Conservation (phyloP, 2,113 vertebrate species). For the Rutilus rutilus region DNA sequence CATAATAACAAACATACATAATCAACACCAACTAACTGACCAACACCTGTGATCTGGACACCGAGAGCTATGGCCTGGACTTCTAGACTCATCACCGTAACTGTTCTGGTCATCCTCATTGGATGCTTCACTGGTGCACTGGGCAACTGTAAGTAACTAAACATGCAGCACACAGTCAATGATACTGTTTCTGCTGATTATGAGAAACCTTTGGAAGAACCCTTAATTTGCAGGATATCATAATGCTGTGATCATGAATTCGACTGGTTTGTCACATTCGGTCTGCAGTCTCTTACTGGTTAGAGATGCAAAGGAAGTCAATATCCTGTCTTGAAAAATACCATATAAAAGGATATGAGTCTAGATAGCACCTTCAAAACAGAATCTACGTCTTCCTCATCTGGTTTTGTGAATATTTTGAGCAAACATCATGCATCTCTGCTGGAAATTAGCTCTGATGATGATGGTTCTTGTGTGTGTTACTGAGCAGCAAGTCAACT, state of each 20-base stretch:
- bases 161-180: not conserved
- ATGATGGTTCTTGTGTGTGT: conserved; percentile 15
- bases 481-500: conserved; percentile 4
- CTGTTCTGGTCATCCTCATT: conserved; percentile 37
- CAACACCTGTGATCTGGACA: conserved; percentile 8
- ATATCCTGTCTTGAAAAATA: not conserved
- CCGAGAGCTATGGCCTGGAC: conserved; percentile 8
- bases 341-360: not conserved
- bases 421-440: not conserved
- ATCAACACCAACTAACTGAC: not conserved
- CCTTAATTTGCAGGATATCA: not conserved
- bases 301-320: conserved; percentile 22
- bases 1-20: not conserved
- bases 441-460: conserved; percentile 22
- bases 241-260: not conserved
- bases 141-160: conserved; percentile 51
- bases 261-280: not conserved
- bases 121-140: conserved; percentile 35
- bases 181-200: not conserved
- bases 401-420: not conserved
- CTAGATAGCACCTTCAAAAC: not conserved
- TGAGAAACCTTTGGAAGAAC: not conserved
- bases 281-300: not conserved
- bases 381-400: not conserved
- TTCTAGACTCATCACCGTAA: not conserved